Evolutionary conservation across 2,888 invertebrate genomes (phyloP).

Genomic region (Baronia brevicornis): DNA sequence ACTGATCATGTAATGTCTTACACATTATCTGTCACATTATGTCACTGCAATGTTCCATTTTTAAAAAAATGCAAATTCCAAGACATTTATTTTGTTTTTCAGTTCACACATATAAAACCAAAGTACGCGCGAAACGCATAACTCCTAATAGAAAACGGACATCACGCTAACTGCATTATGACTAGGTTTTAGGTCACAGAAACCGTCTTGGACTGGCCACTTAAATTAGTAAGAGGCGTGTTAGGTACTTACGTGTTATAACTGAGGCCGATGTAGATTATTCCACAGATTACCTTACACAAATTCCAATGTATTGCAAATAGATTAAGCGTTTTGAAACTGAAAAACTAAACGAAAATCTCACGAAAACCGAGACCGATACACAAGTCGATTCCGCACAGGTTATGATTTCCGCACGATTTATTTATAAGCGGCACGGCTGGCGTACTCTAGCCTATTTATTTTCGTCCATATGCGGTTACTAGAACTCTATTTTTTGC

Average conservation of each 20-base stretch:
- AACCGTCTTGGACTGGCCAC: constrained; percentile 31
- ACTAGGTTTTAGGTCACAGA: constrained; percentile 52
- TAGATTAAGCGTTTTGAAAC: constrained; percentile 6
- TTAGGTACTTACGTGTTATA: constrained; percentile 24
- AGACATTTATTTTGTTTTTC: constrained; percentile 1
- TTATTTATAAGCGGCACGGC: constrained; percentile 17
- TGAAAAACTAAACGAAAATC: constrained; percentile 8
- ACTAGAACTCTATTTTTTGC: constrained; percentile 22
- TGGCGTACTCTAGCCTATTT: constrained; percentile 12
- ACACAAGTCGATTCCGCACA: constrained; percentile 7
- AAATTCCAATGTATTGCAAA: constrained; percentile 5
- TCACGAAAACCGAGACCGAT: constrained; percentile 8
- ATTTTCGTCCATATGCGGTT: constrained; percentile 19
- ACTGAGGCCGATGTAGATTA: constrained; percentile 9
- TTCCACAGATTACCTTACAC: constrained; percentile 6
- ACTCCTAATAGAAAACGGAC: constrained; percentile 16
- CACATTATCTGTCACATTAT: constrained; percentile 15
- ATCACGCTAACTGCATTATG: constrained; percentile 53
- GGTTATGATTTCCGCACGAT: constrained; percentile 16
- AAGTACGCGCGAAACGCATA: neutral
- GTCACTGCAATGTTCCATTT: constrained; percentile 15
- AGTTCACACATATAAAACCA: neutral
- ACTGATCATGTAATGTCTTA: constrained; percentile 18
- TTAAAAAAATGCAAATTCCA: constrained; percentile 6
- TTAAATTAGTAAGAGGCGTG: constrained; percentile 25